Conservation (phyloP, 2,797 vertebrate species). For the Lepilemur ruficaudatus region DNA sequence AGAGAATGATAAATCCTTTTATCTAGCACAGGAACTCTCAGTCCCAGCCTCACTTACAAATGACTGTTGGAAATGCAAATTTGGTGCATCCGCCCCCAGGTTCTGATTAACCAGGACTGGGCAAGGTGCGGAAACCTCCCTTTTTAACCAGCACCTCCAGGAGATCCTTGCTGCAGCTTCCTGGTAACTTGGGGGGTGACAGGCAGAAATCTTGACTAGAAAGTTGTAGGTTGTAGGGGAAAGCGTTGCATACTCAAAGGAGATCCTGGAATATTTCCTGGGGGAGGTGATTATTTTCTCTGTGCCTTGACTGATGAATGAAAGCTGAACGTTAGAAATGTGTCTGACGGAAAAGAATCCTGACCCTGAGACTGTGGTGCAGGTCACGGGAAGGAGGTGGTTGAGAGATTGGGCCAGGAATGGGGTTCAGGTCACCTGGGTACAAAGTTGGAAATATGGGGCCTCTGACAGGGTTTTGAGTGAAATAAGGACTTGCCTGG, state of each 20-base stretch:
- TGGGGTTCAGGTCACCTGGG: not conserved
- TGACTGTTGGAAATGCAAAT: not conserved
- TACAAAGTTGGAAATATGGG: not conserved
- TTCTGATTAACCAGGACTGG: not conserved
- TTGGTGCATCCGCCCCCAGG: not conserved
- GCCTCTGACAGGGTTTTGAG: not conserved
- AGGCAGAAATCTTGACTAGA: not conserved
- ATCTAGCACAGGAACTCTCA: not conserved
- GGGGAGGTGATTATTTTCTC: not conserved
- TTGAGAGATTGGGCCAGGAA: not conserved
- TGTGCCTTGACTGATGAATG: not conserved
- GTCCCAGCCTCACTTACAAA: not conserved
- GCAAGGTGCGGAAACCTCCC: not conserved
- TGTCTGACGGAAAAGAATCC: not conserved
- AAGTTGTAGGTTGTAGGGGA: not conserved
- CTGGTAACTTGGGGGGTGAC: not conserved
- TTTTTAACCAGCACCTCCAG: not conserved
- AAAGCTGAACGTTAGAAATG: not conserved
- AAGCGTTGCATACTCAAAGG: not conserved
- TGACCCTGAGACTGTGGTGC: not conserved
- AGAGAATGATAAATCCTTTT: not conserved
- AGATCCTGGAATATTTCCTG: not conserved
- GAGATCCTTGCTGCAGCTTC: not conserved
- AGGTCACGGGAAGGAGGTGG: not conserved
- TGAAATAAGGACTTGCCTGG: not conserved